A percentile compares a stretch with the other conserved stretches of the same genome.
These are phyloP conservation scores for Drosophila lutescens DNA, from an alignment of 2,888 invertebrate species.

Conservation along the genomic window DNA sequence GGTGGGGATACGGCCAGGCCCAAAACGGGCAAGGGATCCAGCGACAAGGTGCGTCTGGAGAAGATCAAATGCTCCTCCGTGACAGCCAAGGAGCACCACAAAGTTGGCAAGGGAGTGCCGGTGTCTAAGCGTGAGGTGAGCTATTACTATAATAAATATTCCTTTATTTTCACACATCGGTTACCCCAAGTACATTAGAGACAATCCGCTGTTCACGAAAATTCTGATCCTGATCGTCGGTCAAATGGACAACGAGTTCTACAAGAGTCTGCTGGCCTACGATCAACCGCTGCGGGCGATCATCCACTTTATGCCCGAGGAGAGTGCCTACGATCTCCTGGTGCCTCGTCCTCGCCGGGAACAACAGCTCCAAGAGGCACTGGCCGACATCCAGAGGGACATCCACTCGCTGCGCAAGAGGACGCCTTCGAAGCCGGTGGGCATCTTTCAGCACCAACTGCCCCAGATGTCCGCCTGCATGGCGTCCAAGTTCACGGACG, in stretches of 20 bases:
- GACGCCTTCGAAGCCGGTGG: conserved; percentile 64
- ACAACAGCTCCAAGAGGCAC: conserved; percentile 49
- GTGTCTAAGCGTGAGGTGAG: conserved; percentile 63
- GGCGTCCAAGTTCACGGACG: conserved; percentile 51
- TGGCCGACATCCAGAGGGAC: conserved; percentile 59
- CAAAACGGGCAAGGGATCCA: conserved; percentile 26
- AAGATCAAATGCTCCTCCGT: conserved; percentile 52
- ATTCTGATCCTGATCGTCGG: conserved; percentile 74
- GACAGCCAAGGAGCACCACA: conserved; percentile 59
- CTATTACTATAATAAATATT: too few relatives aligned
- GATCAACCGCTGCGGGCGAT: conserved; percentile 71
- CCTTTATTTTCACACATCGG: background rate
- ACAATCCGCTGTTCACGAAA: conserved; percentile 59
- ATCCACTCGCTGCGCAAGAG: conserved; percentile 65
- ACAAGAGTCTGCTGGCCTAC: conserved; percentile 53
- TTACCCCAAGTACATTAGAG: conserved; percentile 63
- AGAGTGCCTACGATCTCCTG: conserved; percentile 69
- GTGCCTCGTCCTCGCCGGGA: conserved; percentile 69
- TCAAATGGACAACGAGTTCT: conserved; percentile 55
- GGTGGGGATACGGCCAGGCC: conserved; percentile 13
- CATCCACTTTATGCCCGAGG: conserved; percentile 77
- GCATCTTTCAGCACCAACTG: conserved; percentile 71
- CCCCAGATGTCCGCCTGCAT: conserved; percentile 77
- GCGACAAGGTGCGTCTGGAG: conserved; percentile 21
- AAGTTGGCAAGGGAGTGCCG: conserved; percentile 53